phyloP scores from a whole-genome alignment of 2,888 invertebrate species.

The Perithous albicinctus region DNA sequence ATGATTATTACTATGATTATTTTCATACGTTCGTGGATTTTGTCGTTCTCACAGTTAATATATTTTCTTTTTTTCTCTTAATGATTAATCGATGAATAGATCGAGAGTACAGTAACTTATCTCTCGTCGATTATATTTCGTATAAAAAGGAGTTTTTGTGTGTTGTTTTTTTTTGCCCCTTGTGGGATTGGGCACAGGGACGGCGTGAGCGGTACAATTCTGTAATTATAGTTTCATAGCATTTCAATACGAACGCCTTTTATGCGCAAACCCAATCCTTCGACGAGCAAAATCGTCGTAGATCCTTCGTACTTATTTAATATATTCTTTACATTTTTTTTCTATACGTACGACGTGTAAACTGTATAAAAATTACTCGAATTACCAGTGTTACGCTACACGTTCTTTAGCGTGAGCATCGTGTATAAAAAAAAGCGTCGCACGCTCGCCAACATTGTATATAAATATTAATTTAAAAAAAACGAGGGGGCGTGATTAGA shows the following conservation, averaged over 20 bases:
- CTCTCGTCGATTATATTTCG: slow-evolving; percentile 19
- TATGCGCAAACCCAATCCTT: slow-evolving; percentile 9
- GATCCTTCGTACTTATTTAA: neutral
- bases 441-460: slow-evolving; percentile 21
- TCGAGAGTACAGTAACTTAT: slow-evolving; percentile 24
- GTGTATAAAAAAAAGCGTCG: slow-evolving; percentile 32
- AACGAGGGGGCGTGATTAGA: slow-evolving; percentile 63
- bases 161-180: neutral
- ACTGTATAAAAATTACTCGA: slow-evolving; percentile 70
- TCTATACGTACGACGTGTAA: slow-evolving; percentile 65
- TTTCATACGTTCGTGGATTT: slow-evolving; percentile 16
- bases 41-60: slow-evolving; percentile 19
- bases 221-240: slow-evolving; percentile 35
- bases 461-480: slow-evolving; percentile 7
- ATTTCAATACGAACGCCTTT: slow-evolving; percentile 34
- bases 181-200: slow-evolving; percentile 46
- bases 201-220: slow-evolving; percentile 45
- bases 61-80: neutral
- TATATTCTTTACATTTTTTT: slow-evolving; percentile 9
- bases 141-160: slow-evolving; percentile 17
- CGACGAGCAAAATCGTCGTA: slow-evolving; percentile 16
- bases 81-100: slow-evolving; percentile 33
- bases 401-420: slow-evolving; percentile 42
- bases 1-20: slow-evolving; percentile 13
- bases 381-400: slow-evolving; percentile 42